These are phyloP conservation scores for Stomatorhinus ivindoensis DNA, from an alignment of 2,113 vertebrate species.

Conservation along the genomic window DNA sequence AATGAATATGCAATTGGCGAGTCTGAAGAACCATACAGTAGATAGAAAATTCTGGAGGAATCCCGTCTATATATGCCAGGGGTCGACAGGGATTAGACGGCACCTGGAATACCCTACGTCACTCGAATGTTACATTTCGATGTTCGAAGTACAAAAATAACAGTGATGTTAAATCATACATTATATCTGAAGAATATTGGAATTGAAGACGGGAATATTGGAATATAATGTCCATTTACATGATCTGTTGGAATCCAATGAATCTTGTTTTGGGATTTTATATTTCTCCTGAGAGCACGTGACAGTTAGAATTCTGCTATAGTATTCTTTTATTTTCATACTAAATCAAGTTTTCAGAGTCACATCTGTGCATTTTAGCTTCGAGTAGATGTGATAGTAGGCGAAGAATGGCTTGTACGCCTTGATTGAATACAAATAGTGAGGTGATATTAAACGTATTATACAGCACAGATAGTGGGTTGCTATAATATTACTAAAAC, in stretches of 20 bases:
- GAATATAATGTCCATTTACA: neutral
- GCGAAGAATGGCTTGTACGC: neutral
- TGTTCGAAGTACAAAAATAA: neutral
- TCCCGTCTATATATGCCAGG: neutral
- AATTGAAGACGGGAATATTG: neutral
- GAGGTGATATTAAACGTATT: neutral
- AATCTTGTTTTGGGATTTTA: neutral
- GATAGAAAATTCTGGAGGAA: neutral
- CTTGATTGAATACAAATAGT: neutral
- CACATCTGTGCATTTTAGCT: neutral
- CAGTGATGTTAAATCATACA: neutral
- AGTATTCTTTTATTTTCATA: neutral
- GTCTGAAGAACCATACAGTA: neutral
- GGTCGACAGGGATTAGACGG: neutral
- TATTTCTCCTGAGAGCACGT: neutral
- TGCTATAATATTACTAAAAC: neutral
- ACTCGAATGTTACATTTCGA: neutral
- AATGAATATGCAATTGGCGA: neutral
- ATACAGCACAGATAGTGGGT: neutral
- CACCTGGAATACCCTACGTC: neutral
- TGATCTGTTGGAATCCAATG: neutral
- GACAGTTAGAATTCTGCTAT: neutral
- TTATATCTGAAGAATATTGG: neutral
- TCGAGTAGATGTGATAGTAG: neutral
- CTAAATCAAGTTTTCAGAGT: neutral